phyloP scores from a whole-genome alignment of 2,797 vertebrate species.

The Bovichtus diacanthus region DNA sequence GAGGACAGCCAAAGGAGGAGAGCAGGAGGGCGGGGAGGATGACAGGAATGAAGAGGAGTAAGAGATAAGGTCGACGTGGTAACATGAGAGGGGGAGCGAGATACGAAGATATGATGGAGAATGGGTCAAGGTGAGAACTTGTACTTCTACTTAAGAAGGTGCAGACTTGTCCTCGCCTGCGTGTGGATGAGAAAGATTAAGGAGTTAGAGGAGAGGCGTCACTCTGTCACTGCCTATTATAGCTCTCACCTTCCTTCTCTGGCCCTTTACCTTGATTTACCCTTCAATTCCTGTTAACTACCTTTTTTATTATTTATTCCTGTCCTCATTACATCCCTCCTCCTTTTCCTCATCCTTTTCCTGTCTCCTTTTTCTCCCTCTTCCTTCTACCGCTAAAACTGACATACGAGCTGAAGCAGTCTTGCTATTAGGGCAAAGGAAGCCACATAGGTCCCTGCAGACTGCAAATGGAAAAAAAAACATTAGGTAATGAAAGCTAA shows the following conservation, averaged over 20 bases:
- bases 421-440: not conserved
- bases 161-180: slow-evolving; percentile 63
- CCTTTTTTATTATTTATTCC: slow-evolving; percentile 51
- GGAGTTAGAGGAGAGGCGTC: slow-evolving; percentile 26
- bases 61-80: slow-evolving; percentile 47
- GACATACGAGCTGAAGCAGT: slow-evolving; percentile 11
- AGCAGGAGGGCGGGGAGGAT: slow-evolving; percentile 2
- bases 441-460: not conserved
- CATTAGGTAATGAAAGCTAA: slow-evolving; percentile 26
- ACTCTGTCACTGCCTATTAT: slow-evolving; percentile 30
- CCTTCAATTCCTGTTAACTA: slow-evolving; percentile 47
- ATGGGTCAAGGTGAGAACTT: slow-evolving; percentile 68
- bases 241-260: slow-evolving; percentile 19
- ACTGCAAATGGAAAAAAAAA: slow-evolving; percentile 20
- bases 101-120: slow-evolving; percentile 30
- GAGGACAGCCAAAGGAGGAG: slow-evolving; percentile 31
- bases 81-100: slow-evolving; percentile 51
- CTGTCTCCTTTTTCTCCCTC: slow-evolving; percentile 57
- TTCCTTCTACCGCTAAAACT: slow-evolving; percentile 33
- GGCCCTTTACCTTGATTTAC: slow-evolving; percentile 37
- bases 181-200: slow-evolving; percentile 61
- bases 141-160: slow-evolving; percentile 51
- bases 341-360: slow-evolving; percentile 70
- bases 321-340: slow-evolving; percentile 54
- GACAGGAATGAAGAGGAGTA: slow-evolving; percentile 31